Conservation (phyloP, 2,888 invertebrate genomes). For the Morpho achilles region DNA sequence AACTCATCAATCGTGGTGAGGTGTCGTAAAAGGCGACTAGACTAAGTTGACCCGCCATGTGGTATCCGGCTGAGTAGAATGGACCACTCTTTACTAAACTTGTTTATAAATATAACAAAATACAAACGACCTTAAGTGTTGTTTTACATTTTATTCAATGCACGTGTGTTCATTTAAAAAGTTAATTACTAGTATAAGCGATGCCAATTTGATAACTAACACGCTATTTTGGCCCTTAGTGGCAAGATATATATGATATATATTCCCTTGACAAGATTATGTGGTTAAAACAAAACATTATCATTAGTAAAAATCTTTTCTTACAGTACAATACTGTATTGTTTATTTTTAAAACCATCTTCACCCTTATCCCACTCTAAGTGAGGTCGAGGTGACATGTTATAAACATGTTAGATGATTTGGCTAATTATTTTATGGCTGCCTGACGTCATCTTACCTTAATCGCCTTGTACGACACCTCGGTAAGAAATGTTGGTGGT, state of each 20-base stretch:
- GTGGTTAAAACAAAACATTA: not conserved
- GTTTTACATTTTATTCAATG: constrained; percentile 2
- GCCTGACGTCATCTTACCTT: too few relatives aligned
- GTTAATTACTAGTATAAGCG: not conserved
- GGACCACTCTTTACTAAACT: too few relatives aligned
- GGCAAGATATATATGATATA: not conserved
- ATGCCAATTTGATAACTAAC: not conserved
- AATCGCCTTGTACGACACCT: too few relatives aligned
- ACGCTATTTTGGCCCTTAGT: constrained; percentile 1
- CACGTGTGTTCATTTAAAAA: constrained; percentile 10
- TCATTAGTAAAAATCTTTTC: constrained; percentile 6
- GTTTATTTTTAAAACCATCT: not conserved
- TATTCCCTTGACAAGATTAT: not conserved
- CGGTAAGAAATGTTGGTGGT: too few relatives aligned
- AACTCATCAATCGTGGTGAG: too few relatives aligned
- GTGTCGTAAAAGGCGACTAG: too few relatives aligned
- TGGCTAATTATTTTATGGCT: too few relatives aligned
- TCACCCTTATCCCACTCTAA: not conserved
- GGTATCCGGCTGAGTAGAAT: too few relatives aligned
- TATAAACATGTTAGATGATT: too few relatives aligned
- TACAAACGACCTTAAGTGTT: not conserved
- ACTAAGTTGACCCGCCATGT: too few relatives aligned
- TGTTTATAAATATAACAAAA: not conserved
- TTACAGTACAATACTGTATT: constrained; percentile 1
- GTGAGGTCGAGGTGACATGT: too few relatives aligned